These are phyloP conservation scores for Lithophane semibrunnea DNA, from an alignment of 2,888 invertebrate species.

Conservation along the genomic window DNA sequence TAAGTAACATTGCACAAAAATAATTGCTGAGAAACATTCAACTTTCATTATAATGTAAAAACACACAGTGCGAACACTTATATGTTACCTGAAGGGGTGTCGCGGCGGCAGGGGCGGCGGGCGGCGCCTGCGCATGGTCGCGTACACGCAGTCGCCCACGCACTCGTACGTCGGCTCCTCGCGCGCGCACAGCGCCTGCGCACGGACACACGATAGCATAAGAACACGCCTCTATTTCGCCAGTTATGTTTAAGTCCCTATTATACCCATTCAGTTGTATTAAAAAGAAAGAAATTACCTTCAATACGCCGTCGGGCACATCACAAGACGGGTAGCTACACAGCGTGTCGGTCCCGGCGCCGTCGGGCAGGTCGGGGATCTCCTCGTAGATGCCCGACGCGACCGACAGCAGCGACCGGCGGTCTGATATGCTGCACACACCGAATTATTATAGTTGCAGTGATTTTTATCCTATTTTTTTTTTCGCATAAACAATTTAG, in stretches of 20 bases:
- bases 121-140: constrained; percentile 72
- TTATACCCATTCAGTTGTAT: too few species aligned
- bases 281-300: too few species aligned
- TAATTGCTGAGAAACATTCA: too few species aligned
- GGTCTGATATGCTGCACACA: constrained; percentile 77
- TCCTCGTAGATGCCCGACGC: constrained; percentile 93
- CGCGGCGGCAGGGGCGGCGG: constrained; percentile 79
- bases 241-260: too few species aligned
- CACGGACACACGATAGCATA: neutral
- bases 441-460: neutral
- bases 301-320: constrained; percentile 60
- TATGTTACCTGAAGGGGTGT: constrained; percentile 22
- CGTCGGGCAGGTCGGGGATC: constrained; percentile 88
- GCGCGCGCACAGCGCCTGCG: neutral
- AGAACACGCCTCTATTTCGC: too few species aligned
- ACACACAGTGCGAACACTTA: too few species aligned
- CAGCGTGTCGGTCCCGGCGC: constrained; percentile 51
- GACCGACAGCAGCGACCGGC: constrained; percentile 91
- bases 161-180: constrained; percentile 85
- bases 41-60: too few species aligned
- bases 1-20: neutral
- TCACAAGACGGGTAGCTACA: constrained; percentile 67
- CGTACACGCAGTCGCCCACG: constrained; percentile 81
- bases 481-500: neutral
- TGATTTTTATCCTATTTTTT: neutral